phyloP scores from a whole-genome alignment of 2,113 vertebrate genomes.

The Bagarius yarrelli region DNA sequence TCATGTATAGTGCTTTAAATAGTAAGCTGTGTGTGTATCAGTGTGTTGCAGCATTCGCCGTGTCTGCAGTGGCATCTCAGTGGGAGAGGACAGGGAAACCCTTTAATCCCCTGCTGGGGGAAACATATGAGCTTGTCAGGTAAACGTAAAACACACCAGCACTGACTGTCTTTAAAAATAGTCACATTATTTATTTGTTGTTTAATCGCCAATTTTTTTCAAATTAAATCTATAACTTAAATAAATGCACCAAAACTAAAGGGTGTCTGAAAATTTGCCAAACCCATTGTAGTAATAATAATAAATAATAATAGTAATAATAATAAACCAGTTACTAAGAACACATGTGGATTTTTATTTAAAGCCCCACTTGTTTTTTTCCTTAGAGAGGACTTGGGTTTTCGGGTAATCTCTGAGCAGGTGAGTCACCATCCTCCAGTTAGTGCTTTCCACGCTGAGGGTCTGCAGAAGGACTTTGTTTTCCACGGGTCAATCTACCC shows the following conservation, averaged over 20 bases:
- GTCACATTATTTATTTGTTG: background rate
- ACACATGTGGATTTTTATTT: background rate
- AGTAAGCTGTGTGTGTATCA: constrained; percentile 53
- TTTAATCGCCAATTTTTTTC: background rate
- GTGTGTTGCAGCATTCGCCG: constrained; percentile 94
- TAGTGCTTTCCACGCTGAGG: constrained; percentile 95
- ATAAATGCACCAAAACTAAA: background rate
- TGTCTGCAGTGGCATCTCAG: constrained; percentile 95
- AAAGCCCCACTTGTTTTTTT: background rate
- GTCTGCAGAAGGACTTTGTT: constrained; percentile 88
- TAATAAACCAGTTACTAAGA: background rate
- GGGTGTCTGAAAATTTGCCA: background rate
- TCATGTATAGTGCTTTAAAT: background rate
- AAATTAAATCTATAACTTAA: background rate
- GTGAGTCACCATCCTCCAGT: constrained; percentile 97
- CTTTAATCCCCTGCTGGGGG: constrained; percentile 93
- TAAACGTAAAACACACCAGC: constrained; percentile 57
- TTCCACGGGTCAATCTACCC: constrained; percentile 98
- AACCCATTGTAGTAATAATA: background rate
- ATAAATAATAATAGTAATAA: too few relatives aligned
- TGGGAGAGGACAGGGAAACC: constrained; percentile 98
- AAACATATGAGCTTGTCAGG: constrained; percentile 95
- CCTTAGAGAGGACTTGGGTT: constrained; percentile 90
- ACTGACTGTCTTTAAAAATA: background rate
- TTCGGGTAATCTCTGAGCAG: constrained; percentile 94